Evolutionary conservation across 2,113 vertebrate genomes (phyloP).

Genomic region (Progne subis): DNA sequence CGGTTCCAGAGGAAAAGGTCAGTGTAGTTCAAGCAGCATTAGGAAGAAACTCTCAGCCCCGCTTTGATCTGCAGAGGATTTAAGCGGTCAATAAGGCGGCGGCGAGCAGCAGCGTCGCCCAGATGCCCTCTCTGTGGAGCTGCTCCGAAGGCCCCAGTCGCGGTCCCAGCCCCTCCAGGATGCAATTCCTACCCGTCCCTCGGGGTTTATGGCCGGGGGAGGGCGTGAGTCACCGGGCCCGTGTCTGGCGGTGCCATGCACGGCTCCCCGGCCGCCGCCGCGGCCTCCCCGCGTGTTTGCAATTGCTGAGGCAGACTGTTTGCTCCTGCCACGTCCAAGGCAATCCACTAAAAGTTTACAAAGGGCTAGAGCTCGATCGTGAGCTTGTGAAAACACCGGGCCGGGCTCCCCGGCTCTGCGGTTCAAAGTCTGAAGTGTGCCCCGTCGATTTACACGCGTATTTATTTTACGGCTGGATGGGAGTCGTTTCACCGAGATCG

Average conservation of each 20-base stretch:
- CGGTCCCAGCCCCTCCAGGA: not conserved
- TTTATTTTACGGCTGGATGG: not conserved
- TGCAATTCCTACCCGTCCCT: not conserved
- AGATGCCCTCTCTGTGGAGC: not conserved
- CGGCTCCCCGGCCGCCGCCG: not conserved
- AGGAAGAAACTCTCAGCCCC: constrained; percentile 4
- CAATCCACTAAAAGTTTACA: constrained; percentile 55
- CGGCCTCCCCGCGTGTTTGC: not conserved
- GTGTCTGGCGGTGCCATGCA: constrained; percentile 58
- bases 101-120: not conserved
- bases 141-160: not conserved
- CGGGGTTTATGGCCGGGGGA: constrained; percentile 39
- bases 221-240: constrained; percentile 19
- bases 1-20: constrained; percentile 23
- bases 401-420: not conserved
- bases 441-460: not conserved
- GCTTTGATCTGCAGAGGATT: constrained; percentile 61
- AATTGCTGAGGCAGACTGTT: constrained; percentile 56
- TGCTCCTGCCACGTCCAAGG: constrained; percentile 49
- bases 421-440: constrained; percentile 70
- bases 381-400: constrained; percentile 54
- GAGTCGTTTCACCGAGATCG: not conserved
- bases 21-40: constrained; percentile 21
- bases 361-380: constrained; percentile 50
- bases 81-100: constrained; percentile 30